phyloP scores from a whole-genome alignment of 2,113 vertebrate species.

The Melanostigma gelatinosum region DNA sequence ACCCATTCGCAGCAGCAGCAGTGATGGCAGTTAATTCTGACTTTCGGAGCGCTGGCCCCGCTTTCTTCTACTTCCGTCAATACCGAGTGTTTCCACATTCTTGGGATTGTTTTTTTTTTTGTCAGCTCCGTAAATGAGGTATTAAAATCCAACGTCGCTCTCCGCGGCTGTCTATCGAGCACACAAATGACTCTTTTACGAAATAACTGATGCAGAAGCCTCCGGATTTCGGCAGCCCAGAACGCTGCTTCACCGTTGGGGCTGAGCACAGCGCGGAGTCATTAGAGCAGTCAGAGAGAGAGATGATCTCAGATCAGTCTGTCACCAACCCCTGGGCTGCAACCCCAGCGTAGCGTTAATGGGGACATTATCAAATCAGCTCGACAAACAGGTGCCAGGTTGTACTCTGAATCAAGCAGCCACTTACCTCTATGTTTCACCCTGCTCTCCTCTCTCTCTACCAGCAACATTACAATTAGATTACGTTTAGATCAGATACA shows the following conservation, averaged over 20 bases:
- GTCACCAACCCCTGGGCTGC: constrained; percentile 50
- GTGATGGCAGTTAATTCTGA: constrained; percentile 54
- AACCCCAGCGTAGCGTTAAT: constrained; percentile 32
- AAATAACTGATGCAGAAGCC: constrained; percentile 55
- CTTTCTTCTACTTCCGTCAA: constrained; percentile 36
- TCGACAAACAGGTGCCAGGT: constrained; percentile 52
- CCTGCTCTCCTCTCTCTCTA: constrained; percentile 1
- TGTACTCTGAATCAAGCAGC: constrained; percentile 41
- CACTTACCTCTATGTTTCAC: constrained; percentile 29
- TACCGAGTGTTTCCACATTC: constrained; percentile 45
- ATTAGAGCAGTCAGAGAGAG: constrained; percentile 49
- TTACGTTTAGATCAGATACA: background rate
- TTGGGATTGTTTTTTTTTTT: constrained; percentile 36
- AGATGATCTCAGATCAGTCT: constrained; percentile 62
- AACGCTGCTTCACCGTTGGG: constrained; percentile 16
- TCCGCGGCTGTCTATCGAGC: constrained; percentile 28
- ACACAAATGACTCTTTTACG: constrained; percentile 48
- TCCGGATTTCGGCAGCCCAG: constrained; percentile 39
- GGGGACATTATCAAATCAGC: constrained; percentile 60
- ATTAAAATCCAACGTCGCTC: constrained; percentile 47
- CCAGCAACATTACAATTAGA: background rate
- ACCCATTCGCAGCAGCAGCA: constrained; percentile 35
- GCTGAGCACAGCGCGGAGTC: constrained; percentile 45
- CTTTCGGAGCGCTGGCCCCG: constrained; percentile 23
- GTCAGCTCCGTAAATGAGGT: constrained; percentile 57